Evolutionary conservation across 2,113 vertebrate genomes (phyloP), one percentile per base, ranked within the genome.

Genomic region (Atrichornis clamosus): DNA sequence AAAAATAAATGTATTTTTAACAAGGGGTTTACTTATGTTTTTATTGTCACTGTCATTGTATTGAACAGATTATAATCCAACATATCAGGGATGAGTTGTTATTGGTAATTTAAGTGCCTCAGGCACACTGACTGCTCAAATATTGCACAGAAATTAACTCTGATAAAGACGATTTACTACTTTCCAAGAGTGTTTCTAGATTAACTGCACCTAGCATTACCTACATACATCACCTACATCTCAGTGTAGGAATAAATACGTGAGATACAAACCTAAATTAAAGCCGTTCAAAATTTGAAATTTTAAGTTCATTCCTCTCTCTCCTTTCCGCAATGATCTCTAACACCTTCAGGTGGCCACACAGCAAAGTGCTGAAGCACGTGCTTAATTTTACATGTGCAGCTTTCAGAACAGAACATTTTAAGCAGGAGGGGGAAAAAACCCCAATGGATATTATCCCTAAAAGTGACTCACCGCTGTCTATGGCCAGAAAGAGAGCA

Each of bases 401-500:
- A n/a, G 52, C 8, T 32, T 46, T 46, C 47, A 27, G 58, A 76
- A 15, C 4, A 68, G 70, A 15, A 58, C 23, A 21, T 18, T 68
- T 30, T 19, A 18, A 35, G 42, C 22, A 80, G 32, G 13, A 2
- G 28, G 35, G 20, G 15, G 59, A 62, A 35, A 24, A 9, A 17
- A 17, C 7, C n/a, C 10, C 1, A 13, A 11, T 15, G 9, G 59
- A 4, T 50, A 28, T 13, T 3, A 5, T 13, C 18, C 19, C 5
- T 3, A 15, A 22, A 0, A 28, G 50, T 15, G 33, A 97, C 99
- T 99, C 96, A 99, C 99, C 99, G 6, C 99, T 99, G 96, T 99
- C 99, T n/a, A 98, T 98, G 52, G 99, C 99, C 90, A 99, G 98
- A 96, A 99, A 99, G 67, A 99, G 97, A 20, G 99, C 99, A 0